phyloP scores from a whole-genome alignment of 2,888 invertebrate genomes.

The Gastracanthus pulcherrimus region DNA sequence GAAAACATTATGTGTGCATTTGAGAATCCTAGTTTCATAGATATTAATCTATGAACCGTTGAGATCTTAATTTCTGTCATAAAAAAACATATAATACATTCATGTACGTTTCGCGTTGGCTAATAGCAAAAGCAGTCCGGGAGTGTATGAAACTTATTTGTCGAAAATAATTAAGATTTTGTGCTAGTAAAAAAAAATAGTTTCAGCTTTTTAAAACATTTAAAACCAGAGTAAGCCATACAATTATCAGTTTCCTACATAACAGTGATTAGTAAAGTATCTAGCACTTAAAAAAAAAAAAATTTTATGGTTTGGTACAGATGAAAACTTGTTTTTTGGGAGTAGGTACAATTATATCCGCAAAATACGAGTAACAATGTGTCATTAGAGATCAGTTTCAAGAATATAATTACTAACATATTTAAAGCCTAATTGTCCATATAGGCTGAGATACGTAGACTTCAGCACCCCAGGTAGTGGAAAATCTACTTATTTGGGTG shows the following conservation, averaged over 20 bases:
- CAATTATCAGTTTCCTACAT: not conserved
- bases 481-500: no score
- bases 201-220: not conserved
- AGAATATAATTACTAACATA: not conserved
- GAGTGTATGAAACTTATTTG: no score
- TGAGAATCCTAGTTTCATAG: not conserved
- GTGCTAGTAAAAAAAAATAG: not conserved
- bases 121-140: not conserved
- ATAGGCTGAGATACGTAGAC: no score
- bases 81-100: not conserved
- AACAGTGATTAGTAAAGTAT: conserved; percentile 7
- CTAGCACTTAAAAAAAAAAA: no score
- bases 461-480: no score
- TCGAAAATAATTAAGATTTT: not conserved
- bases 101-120: not conserved
- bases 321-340: no score
- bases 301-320: not conserved
- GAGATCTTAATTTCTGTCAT: not conserved
- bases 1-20: not conserved
- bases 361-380: not conserved
- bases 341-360: no score
- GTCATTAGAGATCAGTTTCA: not conserved
- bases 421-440: no score
- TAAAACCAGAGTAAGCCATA: conserved; percentile 3
- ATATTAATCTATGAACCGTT: not conserved